phyloP scores from a whole-genome alignment of 2,888 invertebrate species.

The Ectropis crepuscularia region DNA sequence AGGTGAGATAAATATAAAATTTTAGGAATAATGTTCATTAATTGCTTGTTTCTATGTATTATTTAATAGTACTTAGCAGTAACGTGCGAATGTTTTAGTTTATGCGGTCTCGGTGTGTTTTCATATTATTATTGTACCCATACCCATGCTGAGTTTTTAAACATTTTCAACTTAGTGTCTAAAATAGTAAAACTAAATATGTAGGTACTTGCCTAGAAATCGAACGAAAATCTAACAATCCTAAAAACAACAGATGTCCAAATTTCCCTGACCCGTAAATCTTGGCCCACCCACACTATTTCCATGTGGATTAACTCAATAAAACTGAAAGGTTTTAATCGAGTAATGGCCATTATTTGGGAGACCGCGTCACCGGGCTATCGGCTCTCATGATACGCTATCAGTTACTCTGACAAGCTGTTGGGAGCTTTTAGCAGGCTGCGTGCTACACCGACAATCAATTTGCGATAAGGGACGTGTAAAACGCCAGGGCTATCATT shows the following conservation, averaged over 20 bases:
- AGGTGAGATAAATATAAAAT: no score
- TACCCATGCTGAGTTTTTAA: no score
- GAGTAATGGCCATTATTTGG: slow-evolving; percentile 64
- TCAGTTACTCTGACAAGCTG: slow-evolving; percentile 44
- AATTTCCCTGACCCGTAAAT: slow-evolving; percentile 35
- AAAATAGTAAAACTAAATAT: no score
- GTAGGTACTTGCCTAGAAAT: no score
- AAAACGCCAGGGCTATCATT: slow-evolving; percentile 21
- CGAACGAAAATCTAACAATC: neutral
- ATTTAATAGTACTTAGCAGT: no score
- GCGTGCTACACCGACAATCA: slow-evolving; percentile 36
- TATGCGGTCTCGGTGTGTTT: no score
- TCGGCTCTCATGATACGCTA: slow-evolving; percentile 54
- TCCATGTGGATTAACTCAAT: slow-evolving; percentile 60
- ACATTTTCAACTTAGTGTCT: no score
- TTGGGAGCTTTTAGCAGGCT: slow-evolving; percentile 49
- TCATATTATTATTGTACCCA: no score
- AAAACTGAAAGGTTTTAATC: slow-evolving; percentile 71
- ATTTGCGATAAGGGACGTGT: slow-evolving; percentile 33
- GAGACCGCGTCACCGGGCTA: slow-evolving; percentile 51
- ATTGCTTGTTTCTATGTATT: no score
- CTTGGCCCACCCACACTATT: slow-evolving; percentile 54
- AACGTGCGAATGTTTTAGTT: no score
- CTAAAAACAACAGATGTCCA: slow-evolving; percentile 1
- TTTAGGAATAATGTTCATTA: no score